These are phyloP conservation scores for Archivesica marissinica DNA, from an alignment of 1,140 invertebrate species.

Conservation along the genomic window DNA sequence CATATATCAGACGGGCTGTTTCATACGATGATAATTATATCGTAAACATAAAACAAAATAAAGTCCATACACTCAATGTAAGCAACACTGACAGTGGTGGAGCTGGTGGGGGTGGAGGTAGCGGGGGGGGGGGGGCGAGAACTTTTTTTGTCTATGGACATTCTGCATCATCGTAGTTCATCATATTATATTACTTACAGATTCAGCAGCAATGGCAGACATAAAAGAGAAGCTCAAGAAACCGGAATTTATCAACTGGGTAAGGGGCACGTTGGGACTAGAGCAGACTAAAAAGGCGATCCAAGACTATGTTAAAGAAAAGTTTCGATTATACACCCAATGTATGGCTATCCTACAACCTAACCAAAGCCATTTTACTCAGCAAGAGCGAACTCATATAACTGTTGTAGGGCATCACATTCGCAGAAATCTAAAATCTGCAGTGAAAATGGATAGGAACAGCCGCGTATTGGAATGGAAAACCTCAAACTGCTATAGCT, in stretches of 20 bases:
- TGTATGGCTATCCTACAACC: neutral
- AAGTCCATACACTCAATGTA: too few relatives aligned
- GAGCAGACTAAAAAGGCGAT: neutral
- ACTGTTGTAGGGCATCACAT: neutral
- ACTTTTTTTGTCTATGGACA: too few relatives aligned
- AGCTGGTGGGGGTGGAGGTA: too few relatives aligned
- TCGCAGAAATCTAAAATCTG: neutral
- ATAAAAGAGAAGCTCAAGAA: neutral
- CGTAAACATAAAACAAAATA: too few relatives aligned
- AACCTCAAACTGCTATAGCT: neutral
- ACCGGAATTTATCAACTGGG: neutral
- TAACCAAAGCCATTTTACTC: neutral
- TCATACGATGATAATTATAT: too few relatives aligned
- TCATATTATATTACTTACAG: too few relatives aligned
- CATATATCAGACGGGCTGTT: too few relatives aligned
- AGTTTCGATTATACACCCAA: neutral
- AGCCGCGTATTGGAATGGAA: neutral
- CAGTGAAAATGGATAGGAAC: neutral
- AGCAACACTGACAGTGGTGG: too few relatives aligned
- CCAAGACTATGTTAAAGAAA: neutral
- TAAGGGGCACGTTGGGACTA: neutral
- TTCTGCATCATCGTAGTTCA: too few relatives aligned
- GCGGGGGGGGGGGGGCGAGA: too few relatives aligned
- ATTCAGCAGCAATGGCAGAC: neutral
- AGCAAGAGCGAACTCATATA: neutral